A percentile compares a stretch with the other conserved stretches of the same genome.
Evolutionary conservation across 2,113 vertebrate species (phyloP).

Genomic region (Aleadryas rufinucha): DNA sequence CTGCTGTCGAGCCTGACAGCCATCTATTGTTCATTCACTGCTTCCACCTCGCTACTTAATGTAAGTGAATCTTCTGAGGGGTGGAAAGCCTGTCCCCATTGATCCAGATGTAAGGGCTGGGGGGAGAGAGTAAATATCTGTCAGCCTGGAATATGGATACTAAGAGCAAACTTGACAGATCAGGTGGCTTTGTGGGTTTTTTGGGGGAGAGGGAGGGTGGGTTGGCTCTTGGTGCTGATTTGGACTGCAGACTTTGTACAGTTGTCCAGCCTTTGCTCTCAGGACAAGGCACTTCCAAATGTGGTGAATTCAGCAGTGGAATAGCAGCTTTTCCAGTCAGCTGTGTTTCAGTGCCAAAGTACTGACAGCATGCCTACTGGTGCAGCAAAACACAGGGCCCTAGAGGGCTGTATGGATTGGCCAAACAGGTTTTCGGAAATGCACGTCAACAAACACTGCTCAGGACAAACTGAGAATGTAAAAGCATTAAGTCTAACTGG

Average conservation of each 20-base stretch:
- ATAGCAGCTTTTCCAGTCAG: background rate
- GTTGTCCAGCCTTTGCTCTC: background rate
- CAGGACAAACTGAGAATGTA: background rate
- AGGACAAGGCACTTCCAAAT: background rate
- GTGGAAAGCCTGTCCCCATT: slow-evolving; percentile 73
- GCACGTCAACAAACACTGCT: background rate
- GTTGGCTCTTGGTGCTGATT: background rate
- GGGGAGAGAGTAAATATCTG: slow-evolving; percentile 61
- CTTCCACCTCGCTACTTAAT: slow-evolving; percentile 79
- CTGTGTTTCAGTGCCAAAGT: slow-evolving; percentile 22
- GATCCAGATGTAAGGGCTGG: slow-evolving; percentile 71
- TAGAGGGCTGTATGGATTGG: slow-evolving; percentile 1
- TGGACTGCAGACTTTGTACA: background rate
- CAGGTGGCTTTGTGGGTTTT: slow-evolving; percentile 46
- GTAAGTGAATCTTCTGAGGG: slow-evolving; percentile 85
- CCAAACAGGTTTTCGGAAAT: slow-evolving; percentile 20
- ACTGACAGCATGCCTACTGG: slow-evolving; percentile 49
- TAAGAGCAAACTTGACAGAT: slow-evolving; percentile 76
- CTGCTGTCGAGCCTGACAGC: slow-evolving; percentile 90
- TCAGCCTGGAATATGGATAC: slow-evolving; percentile 64
- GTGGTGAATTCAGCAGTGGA: background rate
- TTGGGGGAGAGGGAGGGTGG: background rate
- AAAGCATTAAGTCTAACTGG: background rate
- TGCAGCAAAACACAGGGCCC: slow-evolving; percentile 55
- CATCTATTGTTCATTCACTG: slow-evolving; percentile 86